Conservation (phyloP, 2,113 vertebrate species). For the Cichladusa arquata region DNA sequence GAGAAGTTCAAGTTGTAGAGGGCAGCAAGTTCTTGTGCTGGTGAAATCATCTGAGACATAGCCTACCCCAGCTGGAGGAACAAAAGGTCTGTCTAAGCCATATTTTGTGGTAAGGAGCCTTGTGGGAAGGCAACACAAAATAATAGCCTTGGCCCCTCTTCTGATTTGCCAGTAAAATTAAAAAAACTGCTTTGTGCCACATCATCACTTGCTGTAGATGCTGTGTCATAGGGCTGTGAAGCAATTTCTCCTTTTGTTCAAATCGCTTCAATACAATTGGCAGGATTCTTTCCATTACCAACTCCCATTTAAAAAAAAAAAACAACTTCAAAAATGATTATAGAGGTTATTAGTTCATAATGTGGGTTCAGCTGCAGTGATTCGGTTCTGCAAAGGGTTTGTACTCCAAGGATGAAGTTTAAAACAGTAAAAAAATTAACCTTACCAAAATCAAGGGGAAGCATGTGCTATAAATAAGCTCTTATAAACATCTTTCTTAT, state of each 20-base stretch:
- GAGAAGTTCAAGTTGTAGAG: not conserved
- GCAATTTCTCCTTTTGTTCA: not conserved
- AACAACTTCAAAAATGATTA: not conserved
- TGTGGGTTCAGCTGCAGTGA: not conserved
- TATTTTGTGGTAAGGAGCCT: constrained; percentile 55
- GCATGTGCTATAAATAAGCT: not conserved
- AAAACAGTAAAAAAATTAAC: not conserved
- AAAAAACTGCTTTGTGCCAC: not conserved
- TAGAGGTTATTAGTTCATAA: not conserved
- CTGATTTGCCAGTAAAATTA: constrained; percentile 18
- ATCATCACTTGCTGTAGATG: constrained; percentile 36
- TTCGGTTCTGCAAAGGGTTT: not conserved
- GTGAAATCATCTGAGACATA: constrained; percentile 43
- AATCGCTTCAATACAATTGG: not conserved
- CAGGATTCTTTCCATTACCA: not conserved
- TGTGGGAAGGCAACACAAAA: constrained; percentile 43
- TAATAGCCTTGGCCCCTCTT: constrained; percentile 22
- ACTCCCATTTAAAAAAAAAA: not conserved
- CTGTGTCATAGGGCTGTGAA: not conserved
- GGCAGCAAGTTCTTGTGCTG: constrained; percentile 1
- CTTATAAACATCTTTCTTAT: not conserved
- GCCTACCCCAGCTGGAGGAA: constrained; percentile 15
- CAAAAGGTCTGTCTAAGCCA: constrained; percentile 25
- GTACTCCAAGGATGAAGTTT: not conserved
- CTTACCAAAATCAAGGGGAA: not conserved